A percentile compares a stretch with the other conserved stretches of the same genome.
Conservation (phyloP, 2,113 vertebrate genomes). For the Herpailurus yagouaroundi region DNA sequence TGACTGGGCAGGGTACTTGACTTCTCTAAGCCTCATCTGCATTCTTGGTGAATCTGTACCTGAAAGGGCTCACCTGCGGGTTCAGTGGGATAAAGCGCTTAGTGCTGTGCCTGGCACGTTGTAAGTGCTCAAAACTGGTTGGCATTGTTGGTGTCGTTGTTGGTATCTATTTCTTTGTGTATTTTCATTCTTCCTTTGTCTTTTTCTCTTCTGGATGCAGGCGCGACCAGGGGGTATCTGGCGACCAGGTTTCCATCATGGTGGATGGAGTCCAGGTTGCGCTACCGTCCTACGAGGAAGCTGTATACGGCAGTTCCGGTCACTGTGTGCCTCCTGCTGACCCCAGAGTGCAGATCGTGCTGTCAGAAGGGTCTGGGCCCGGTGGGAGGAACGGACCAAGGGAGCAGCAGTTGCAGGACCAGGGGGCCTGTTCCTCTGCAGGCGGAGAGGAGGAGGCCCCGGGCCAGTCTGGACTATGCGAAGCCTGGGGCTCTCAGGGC, state of each 20-base stretch:
- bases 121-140: background rate
- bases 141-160: background rate
- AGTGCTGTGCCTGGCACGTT: background rate
- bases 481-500: constrained; percentile 91
- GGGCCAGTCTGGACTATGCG: constrained; percentile 87
- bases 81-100: background rate
- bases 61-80: background rate
- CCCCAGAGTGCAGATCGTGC: constrained; percentile 95
- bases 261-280: constrained; percentile 98
- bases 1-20: background rate
- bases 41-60: background rate
- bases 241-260: constrained; percentile 95
- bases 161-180: background rate
- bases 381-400: constrained; percentile 80
- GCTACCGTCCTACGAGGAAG: constrained; percentile 98
- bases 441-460: constrained; percentile 85
- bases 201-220: constrained; percentile 80
- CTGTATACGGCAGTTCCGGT: constrained; percentile 94
- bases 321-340: constrained; percentile 89
- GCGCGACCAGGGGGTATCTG: constrained; percentile 95
- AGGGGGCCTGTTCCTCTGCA: constrained; percentile 81
- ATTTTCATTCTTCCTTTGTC: background rate
- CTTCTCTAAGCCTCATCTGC: background rate
- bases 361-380: constrained; percentile 90
- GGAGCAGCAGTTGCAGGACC: constrained; percentile 78